These are phyloP conservation scores for Protobothrops mucrosquamatus DNA, from an alignment of 2,113 vertebrate genomes.

Conservation along the genomic window DNA sequence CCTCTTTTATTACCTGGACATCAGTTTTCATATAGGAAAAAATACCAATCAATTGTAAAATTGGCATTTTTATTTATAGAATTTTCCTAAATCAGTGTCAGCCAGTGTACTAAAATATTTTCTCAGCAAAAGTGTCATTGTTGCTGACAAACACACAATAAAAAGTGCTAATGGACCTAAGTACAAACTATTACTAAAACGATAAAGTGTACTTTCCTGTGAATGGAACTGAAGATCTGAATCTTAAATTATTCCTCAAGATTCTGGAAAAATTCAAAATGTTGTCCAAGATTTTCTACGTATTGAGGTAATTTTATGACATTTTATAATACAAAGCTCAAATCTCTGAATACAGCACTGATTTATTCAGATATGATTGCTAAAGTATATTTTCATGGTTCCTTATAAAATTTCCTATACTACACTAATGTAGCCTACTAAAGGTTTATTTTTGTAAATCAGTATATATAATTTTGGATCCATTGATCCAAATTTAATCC, in stretches of 20 bases:
- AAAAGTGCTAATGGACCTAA: background rate
- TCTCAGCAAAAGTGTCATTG: background rate
- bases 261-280: background rate
- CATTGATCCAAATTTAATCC: background rate
- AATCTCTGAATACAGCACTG: background rate
- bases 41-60: background rate
- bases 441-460: background rate
- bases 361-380: background rate
- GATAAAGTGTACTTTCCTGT: background rate
- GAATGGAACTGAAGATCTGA: background rate
- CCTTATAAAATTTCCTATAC: too few relatives aligned
- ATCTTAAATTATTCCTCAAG: background rate
- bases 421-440: too few relatives aligned
- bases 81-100: background rate
- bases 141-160: background rate
- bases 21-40: slow-evolving; percentile 11
- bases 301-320: background rate
- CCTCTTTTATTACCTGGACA: background rate
- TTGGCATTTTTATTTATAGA: slow-evolving; percentile 3
- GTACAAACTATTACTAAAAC: background rate
- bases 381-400: background rate
- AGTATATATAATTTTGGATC: background rate
- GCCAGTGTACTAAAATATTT: background rate
- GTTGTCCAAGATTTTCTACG: too few relatives aligned
- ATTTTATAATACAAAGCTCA: background rate